Base-by-base conservation (phyloP, 2,888 invertebrate species). In the Drosophila cracens region DNA sequence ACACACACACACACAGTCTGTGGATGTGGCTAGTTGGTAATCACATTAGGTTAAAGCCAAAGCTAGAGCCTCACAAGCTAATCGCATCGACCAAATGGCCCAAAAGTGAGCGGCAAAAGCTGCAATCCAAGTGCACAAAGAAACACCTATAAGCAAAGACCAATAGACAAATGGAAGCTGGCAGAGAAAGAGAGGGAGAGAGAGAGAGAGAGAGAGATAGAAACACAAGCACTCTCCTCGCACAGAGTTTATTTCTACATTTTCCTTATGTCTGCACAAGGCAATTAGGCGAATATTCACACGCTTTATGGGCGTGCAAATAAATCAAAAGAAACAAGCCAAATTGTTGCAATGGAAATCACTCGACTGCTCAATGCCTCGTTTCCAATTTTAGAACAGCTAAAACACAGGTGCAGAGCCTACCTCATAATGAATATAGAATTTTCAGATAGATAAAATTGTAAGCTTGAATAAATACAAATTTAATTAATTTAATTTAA, bases 1-100 rank as follows among this genome's bases (percentile, higher is more conserved):
- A 40, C 52, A 51, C 53, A 43, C 46, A 54, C 58, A 53, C 11
- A 46, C 43, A 54, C 40, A 58, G 49, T 25, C n/a, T 69, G 69
- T 48, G 66, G 58, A 71, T 67, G 46, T 66, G 66, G 70, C 64
- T 38, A 68, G 71, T 51, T 75, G 59, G 69, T 33, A 53, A 69
- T 54, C 64, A 48, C 51, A 70, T 66, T 60, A 68, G 64, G 53
- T 46, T 25, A 67, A 61, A 75, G 62, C 54, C 67, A 66, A 33
- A 51, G 49, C 43, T 63, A 72, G 68, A 70, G 76, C 73, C 66
- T 38, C 70, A 76, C 74, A 64, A 73, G 72, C 85, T 85, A 88
- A 85, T 85, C 85, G 82, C 79, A 77, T 61, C 56, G 72, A 73
- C 74, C 83, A 85, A 85, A 87, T 85, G 85, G 74, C 72, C 86